Percentiles rank a stretch among this genome's conserved stretches.
These are phyloP conservation scores for Neodontobutis hainanensis DNA, from an alignment of 2,113 vertebrate species.

Conservation along the genomic window DNA sequence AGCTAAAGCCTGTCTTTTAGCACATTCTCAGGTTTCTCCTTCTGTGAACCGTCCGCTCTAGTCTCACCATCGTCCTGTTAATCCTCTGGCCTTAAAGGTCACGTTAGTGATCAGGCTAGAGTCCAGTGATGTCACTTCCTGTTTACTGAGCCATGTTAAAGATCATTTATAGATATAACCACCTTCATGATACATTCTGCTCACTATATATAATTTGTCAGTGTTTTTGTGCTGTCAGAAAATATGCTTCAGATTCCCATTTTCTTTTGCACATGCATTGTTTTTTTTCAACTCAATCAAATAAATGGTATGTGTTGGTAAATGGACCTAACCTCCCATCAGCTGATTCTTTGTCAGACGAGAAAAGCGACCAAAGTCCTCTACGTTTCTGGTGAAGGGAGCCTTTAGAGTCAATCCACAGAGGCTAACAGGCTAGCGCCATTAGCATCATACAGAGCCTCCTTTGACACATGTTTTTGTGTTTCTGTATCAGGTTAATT, in stretches of 20 bases:
- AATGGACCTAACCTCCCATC: neutral
- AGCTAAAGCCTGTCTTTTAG: neutral
- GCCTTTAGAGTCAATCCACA: too few relatives aligned
- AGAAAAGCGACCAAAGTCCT: too few relatives aligned
- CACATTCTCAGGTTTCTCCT: neutral
- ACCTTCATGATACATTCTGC: too few relatives aligned
- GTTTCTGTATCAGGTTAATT: constrained; percentile 18
- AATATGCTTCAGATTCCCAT: too few relatives aligned
- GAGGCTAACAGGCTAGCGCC: neutral
- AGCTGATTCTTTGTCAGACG: neutral
- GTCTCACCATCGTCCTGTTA: neutral
- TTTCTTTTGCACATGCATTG: too few relatives aligned
- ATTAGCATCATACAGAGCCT: constrained; percentile 4
- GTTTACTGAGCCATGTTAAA: neutral
- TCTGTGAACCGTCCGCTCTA: neutral
- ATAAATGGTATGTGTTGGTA: neutral
- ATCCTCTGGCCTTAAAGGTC: neutral
- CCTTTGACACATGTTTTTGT: neutral
- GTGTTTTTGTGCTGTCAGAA: too few relatives aligned
- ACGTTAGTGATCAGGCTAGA: neutral
- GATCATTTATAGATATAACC: too few relatives aligned
- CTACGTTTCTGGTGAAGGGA: too few relatives aligned
- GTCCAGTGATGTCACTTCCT: neutral
- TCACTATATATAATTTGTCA: too few relatives aligned
- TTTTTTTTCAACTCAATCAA: too few relatives aligned